Evolutionary conservation across 2,888 invertebrate genomes (phyloP), one percentile per base, ranked within the genome.

Genomic region (Torymus tubicola): DNA sequence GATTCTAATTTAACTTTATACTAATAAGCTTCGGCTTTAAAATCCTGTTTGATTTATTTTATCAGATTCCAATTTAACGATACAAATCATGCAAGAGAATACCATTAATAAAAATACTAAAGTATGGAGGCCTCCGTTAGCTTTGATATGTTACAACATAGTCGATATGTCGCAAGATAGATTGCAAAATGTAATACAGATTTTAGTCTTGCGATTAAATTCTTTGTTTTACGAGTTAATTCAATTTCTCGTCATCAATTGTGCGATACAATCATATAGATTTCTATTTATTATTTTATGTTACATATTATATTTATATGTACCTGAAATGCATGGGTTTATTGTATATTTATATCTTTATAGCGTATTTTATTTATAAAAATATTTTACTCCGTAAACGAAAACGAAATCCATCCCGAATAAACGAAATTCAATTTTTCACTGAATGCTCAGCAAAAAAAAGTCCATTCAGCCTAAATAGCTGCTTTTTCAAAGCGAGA

Each of bases 291-390:
- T 70, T 63, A 52, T 13, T 12, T 65, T 68, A 58, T n/a, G 12
- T 76, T 76, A 63, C 53, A 71, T 69, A 79, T 63, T 73, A 73
- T 73, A 79, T 67, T 78, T 74, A 60, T 76, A 72, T 72, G 76
- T 75, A 76, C 72, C 72, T 80, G 76, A 76, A 72, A 2, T 72
- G 24, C 61, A 76, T 53, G 63, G 64, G 58, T 72, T 63, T 69
- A 75, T 63, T 63, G 70, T 71, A 67, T 31, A 21, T 21, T 61
- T 57, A 61, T 74, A 61, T 74, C 65, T 65, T 2, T 74, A 70
- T 58, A 24, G 52, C 18, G 14, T 61, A 55, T 57, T 64, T 70
- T 64, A 69, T 70, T 75, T 60, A 58, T 60, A 2, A 50, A 76
- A 11, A 4, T 31, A 11, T 70, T 14, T 65, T 11, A 18, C 13